Conservation (phyloP, 1,140 invertebrate genomes). For the Drosophila suzukii region DNA sequence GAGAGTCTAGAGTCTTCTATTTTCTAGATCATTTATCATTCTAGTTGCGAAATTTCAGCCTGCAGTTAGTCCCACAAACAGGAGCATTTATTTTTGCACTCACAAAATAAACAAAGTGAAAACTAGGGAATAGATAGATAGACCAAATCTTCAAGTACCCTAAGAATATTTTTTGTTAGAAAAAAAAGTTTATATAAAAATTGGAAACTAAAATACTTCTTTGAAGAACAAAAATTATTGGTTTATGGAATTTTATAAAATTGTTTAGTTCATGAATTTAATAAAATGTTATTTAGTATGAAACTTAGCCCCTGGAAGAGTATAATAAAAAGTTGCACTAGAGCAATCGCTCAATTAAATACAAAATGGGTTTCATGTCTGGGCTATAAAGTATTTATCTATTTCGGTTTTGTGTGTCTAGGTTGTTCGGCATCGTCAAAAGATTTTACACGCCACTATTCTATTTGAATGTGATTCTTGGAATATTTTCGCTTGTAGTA, state of each 20-base stretch:
- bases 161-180: neutral
- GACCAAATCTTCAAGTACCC: neutral
- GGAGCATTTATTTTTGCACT: constrained; percentile 16
- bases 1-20: constrained; percentile 40
- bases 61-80: constrained; percentile 7
- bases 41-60: constrained; percentile 63
- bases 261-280: no score
- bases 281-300: neutral
- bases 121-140: neutral
- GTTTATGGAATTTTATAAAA: no score
- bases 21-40: constrained; percentile 60
- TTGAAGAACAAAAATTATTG: neutral
- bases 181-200: no score
- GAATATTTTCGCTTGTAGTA: constrained; percentile 19
- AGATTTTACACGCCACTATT: constrained; percentile 12
- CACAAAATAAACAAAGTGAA: constrained; percentile 11
- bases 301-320: constrained; percentile 5
- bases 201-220: neutral
- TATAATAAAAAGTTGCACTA: constrained; percentile 7
- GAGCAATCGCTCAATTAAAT: constrained; percentile 30
- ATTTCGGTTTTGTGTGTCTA: constrained; percentile 52
- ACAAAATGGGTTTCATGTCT: constrained; percentile 28
- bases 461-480: constrained; percentile 14
- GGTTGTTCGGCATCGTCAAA: constrained; percentile 44
- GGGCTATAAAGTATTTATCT: constrained; percentile 30